These are phyloP conservation scores for Plagodis dolabraria DNA, from an alignment of 2,888 invertebrate species.

Conservation along the genomic window DNA sequence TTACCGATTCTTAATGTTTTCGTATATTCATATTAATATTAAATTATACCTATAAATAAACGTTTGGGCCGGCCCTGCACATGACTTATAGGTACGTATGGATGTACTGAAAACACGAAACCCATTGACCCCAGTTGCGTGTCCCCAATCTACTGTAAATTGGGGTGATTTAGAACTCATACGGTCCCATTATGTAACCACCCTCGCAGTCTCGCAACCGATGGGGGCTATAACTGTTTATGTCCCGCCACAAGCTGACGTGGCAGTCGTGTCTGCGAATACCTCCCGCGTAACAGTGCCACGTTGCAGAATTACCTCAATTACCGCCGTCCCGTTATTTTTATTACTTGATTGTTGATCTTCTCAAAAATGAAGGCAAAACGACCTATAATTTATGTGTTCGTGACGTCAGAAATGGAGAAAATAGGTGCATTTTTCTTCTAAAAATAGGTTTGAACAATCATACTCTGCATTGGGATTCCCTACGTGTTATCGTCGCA, in stretches of 20 bases:
- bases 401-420: too few species aligned
- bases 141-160: background rate
- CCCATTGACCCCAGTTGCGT: background rate
- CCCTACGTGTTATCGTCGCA: too few species aligned
- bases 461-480: too few species aligned
- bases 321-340: conserved; percentile 3
- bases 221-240: conserved; percentile 52
- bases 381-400: too few species aligned
- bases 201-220: conserved; percentile 30
- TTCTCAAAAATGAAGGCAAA: background rate
- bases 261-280: conserved; percentile 49
- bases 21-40: too few species aligned
- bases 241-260: conserved; percentile 52
- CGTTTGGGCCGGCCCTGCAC: too few species aligned
- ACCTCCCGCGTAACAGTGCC: conserved; percentile 28
- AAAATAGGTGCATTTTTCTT: too few species aligned
- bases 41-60: too few species aligned
- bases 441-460: too few species aligned
- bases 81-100: too few species aligned
- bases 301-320: conserved; percentile 8
- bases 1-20: too few species aligned
- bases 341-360: conserved; percentile 35
- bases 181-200: background rate
- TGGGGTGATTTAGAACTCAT: background rate
- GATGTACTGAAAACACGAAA: background rate